Base-by-base conservation (phyloP, 2,888 invertebrate genomes). In the Pollenia amentaria region DNA sequence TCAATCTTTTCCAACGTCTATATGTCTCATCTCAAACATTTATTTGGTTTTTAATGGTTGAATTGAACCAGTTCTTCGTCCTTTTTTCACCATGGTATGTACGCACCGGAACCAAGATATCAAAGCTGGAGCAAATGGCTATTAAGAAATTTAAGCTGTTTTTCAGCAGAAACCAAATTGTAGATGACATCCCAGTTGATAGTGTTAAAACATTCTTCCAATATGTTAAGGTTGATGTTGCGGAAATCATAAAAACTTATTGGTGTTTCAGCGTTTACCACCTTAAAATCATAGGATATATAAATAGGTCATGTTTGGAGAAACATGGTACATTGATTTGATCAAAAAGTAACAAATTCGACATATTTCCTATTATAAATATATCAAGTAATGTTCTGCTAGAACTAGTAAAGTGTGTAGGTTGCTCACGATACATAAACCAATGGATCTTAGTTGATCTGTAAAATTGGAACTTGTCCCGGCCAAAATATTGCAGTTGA, bases 241-340 rank as follows among this genome's bases (percentile, higher is more conserved):
- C 21, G 21, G 21, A 21, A 21, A 21, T 21, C 21, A 21, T 21
- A 21, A 21, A 21, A 21, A 21, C 21, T 21, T 21, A 21, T 21
- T 21, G 21, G 21, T 21, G 21, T 21, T 21, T 21, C 21, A 21
- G 21, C 21, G 21, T 21, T 57, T 21, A 29, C 12, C 0, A 57
- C 21, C 2, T 60, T 14, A 46, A 76, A 76, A 51, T 76, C 51
- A 64, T 76, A 76, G 4, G 64, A 64, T n/a, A 76, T 48, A 21
- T 48, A 76, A 16, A 76, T 76, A 76, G 48, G 16, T 76, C 51
- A 64, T 76, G 64, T 21, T 38, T 76, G 12, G 76, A 76, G 40
- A 76, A 76, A 18, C 2, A 2, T 48, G 62, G 76, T 3, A 29
- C 57, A 7, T 42, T 48, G 7, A 62, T 14, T 46, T 76, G 76